These are phyloP conservation scores for Mechanitis mazaeus DNA, from an alignment of 2,888 invertebrate species.

Conservation along the genomic window DNA sequence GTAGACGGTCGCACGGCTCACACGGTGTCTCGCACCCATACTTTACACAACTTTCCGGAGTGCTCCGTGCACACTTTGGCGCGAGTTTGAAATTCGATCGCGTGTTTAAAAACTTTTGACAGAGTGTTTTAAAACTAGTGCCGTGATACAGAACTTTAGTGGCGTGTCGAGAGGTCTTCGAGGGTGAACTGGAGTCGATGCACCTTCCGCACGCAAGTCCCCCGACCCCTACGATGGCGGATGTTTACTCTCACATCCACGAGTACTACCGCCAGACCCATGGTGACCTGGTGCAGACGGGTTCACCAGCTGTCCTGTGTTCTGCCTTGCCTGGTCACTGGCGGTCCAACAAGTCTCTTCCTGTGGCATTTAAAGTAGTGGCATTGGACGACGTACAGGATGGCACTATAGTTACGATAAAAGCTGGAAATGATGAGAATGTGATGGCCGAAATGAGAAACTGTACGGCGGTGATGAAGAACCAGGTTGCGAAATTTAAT, in stretches of 20 bases:
- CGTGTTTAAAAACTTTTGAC: slow-evolving; percentile 47
- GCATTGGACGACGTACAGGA: slow-evolving; percentile 95
- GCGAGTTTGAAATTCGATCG: slow-evolving; percentile 55
- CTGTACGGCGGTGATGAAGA: slow-evolving; percentile 95
- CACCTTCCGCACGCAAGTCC: slow-evolving; percentile 80
- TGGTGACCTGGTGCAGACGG: slow-evolving; percentile 95
- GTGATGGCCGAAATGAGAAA: slow-evolving; percentile 96
- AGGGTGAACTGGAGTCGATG: slow-evolving; percentile 75
- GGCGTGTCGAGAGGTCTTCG: slow-evolving; percentile 60
- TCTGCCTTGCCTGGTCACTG: slow-evolving; percentile 96
- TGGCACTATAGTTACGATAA: slow-evolving; percentile 94
- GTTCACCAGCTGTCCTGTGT: slow-evolving; percentile 96
- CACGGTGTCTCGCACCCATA: slow-evolving; percentile 64
- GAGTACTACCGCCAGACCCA: slow-evolving; percentile 91
- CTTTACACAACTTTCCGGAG: slow-evolving; percentile 66
- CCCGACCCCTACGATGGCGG: slow-evolving; percentile 80
- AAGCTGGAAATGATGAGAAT: slow-evolving; percentile 99
- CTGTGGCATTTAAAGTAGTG: slow-evolving; percentile 96
- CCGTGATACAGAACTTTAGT: slow-evolving; percentile 61
- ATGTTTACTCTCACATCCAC: slow-evolving; percentile 84
- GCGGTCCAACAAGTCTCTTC: slow-evolving; percentile 98
- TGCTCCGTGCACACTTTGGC: slow-evolving; percentile 59
- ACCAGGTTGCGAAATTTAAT: slow-evolving; percentile 98
- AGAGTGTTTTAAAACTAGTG: slow-evolving; percentile 58
- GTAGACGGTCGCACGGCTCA: slow-evolving; percentile 44